Conservation (phyloP, 2,797 vertebrate genomes). For the Alca torda region DNA sequence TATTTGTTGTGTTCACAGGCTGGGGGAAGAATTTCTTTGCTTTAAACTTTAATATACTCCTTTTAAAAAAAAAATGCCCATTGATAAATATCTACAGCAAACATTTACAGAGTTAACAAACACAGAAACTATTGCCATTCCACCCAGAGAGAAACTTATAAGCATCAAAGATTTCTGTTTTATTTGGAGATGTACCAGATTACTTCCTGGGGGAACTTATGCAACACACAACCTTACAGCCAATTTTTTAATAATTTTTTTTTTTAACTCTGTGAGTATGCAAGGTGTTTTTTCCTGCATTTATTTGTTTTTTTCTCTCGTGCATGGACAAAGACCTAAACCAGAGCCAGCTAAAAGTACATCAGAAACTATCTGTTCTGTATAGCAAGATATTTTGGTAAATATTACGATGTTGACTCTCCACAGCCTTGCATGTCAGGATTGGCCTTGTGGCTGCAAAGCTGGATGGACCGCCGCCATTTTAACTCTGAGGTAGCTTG, state of each 20-base stretch:
- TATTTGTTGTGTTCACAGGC: not conserved
- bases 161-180: constrained; percentile 24
- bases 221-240: not conserved
- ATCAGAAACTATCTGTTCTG: not conserved
- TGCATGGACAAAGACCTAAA: not conserved
- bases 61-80: not conserved
- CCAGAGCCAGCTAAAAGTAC: not conserved
- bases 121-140: constrained; percentile 8
- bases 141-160: not conserved
- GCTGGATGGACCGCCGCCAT: fast-evolving
- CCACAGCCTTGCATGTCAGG: fast-evolving
- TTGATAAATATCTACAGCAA: constrained; percentile 11
- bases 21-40: not conserved
- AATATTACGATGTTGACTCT: not conserved
- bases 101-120: not conserved
- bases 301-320: not conserved
- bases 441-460: not conserved
- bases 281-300: not conserved
- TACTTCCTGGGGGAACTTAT: constrained; percentile 21
- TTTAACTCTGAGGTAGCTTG: fast-evolving
- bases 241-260: not conserved
- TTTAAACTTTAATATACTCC: not conserved
- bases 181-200: constrained; percentile 44
- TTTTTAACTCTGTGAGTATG: not conserved
- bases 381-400: not conserved